phyloP scores from a whole-genome alignment of 2,797 vertebrate genomes.

The Alca torda region DNA sequence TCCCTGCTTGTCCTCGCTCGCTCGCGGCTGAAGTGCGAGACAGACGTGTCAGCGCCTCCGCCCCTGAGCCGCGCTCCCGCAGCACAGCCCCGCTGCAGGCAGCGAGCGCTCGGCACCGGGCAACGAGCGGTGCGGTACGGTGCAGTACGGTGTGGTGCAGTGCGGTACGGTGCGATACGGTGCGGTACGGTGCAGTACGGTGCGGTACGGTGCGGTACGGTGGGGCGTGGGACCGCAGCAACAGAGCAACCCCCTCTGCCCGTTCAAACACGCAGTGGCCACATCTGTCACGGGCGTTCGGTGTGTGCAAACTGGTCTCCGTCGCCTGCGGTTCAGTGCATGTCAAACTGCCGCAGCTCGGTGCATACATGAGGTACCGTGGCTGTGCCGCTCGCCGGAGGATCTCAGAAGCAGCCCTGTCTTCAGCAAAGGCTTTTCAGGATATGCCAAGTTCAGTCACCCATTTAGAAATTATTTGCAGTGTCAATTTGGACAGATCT shows the following conservation, averaged over 20 bases:
- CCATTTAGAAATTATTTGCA: rapidly evolving
- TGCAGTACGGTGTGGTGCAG: not conserved
- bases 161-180: not conserved
- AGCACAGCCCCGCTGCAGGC: not conserved
- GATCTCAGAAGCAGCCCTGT: not conserved
- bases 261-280: rapidly evolving
- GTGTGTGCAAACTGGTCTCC: rapidly evolving
- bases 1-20: not conserved
- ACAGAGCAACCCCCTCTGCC: not conserved
- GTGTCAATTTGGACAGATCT: not conserved
- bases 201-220: rapidly evolving
- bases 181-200: too few species aligned
- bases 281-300: rapidly evolving
- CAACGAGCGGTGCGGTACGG: rapidly evolving
- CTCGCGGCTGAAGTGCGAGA: not conserved
- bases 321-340: rapidly evolving
- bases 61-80: not conserved
- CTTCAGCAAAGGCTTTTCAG: not conserved
- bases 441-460: not conserved
- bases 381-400: rapidly evolving
- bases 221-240: rapidly evolving
- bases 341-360: not conserved
- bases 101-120: not conserved
- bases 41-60: not conserved
- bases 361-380: rapidly evolving